phyloP scores from a whole-genome alignment of 2,113 vertebrate genomes.

The Chaenogobius annularis region DNA sequence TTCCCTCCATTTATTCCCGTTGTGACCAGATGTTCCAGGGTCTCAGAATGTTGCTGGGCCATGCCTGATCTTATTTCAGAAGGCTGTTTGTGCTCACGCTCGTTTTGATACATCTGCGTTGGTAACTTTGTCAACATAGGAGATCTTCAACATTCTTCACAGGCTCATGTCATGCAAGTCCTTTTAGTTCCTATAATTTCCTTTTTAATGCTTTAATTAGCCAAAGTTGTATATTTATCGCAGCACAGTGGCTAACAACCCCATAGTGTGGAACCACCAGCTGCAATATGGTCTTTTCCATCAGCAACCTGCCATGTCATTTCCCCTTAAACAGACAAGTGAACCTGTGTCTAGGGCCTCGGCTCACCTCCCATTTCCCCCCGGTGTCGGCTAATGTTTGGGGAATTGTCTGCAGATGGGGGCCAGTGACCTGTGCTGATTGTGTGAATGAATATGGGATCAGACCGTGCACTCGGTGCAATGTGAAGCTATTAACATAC shows the following conservation, averaged over 20 bases:
- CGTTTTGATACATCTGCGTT: too few species aligned
- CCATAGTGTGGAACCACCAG: background rate
- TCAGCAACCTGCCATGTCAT: background rate
- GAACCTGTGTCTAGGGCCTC: background rate
- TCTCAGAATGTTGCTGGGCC: too few species aligned
- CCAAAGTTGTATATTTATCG: background rate
- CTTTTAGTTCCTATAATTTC: background rate
- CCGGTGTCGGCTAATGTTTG: constrained; percentile 35
- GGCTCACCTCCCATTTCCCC: constrained; percentile 30
- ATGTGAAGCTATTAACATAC: constrained; percentile 30
- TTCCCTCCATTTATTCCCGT: too few species aligned
- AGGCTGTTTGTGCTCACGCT: too few species aligned
- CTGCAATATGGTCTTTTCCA: background rate
- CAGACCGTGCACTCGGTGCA: constrained; percentile 33
- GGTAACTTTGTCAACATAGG: too few species aligned
- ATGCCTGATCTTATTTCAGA: too few species aligned
- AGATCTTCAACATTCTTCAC: too few species aligned
- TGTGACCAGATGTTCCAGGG: too few species aligned
- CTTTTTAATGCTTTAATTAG: background rate
- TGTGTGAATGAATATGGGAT: constrained; percentile 50
- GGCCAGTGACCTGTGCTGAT: constrained; percentile 48
- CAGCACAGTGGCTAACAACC: background rate
- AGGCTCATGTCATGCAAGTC: background rate
- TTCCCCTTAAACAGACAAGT: background rate
- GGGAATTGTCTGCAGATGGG: constrained; percentile 43